Evolutionary conservation across 2,888 invertebrate genomes (phyloP).

Genomic region (Drosophila mayaguana): DNA sequence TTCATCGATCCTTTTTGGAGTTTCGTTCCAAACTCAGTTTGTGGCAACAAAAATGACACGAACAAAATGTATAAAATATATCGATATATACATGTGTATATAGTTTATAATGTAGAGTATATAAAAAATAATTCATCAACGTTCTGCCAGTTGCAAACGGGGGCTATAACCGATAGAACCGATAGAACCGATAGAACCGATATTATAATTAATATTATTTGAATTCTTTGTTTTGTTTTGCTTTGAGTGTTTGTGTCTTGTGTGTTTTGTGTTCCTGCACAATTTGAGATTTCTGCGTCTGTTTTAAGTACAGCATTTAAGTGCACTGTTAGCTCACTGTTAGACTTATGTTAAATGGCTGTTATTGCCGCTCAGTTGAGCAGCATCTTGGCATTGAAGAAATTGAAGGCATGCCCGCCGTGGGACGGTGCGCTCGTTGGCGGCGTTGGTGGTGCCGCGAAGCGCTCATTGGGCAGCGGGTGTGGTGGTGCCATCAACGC

Average conservation of each 20-base stretch:
- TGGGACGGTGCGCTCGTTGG: conserved; percentile 56
- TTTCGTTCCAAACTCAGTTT: conserved; percentile 5
- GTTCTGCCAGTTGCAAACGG: conserved; percentile 20
- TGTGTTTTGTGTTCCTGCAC: conserved; percentile 69
- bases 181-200: not conserved
- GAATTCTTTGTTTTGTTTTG: conserved; percentile 13
- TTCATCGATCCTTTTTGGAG: conserved; percentile 3
- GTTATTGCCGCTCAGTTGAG: conserved; percentile 54
- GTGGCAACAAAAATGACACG: conserved; percentile 33
- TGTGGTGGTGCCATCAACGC: conserved; percentile 63
- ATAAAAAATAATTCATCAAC: conserved; percentile 66
- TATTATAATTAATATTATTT: conserved; percentile 6
- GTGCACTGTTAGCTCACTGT: conserved; percentile 70
- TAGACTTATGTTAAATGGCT: conserved; percentile 39
- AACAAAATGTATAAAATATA: conserved; percentile 39
- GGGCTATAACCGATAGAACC: conserved; percentile 12
- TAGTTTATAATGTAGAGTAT: conserved; percentile 18
- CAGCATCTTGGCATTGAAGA: conserved; percentile 80
- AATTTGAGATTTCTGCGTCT: conserved; percentile 64
- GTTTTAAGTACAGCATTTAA: conserved; percentile 81
- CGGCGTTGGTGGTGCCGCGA: conserved; percentile 45
- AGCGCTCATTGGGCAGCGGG: conserved; percentile 40
- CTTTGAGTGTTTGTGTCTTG: conserved; percentile 9
- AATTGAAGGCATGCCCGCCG: conserved; percentile 67
- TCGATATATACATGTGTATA: not conserved